Percentiles rank a stretch among this genome's conserved stretches.
Conservation (phyloP, 2,113 vertebrate species). For the Hypomesus transpacificus region DNA sequence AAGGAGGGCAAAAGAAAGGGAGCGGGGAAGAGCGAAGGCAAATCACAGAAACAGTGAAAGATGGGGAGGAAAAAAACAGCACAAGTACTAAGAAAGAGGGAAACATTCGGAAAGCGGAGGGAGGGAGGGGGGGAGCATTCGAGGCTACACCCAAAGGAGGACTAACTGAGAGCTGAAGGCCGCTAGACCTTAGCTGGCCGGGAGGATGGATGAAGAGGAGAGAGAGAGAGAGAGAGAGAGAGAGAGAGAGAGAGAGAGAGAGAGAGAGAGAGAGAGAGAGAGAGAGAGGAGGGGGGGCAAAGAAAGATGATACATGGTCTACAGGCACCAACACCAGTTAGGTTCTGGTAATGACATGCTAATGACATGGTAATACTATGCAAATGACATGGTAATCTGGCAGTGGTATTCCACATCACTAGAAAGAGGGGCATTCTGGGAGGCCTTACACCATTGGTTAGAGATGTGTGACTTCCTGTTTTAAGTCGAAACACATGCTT, state of each 20-base stretch:
- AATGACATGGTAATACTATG: slow-evolving; percentile 74
- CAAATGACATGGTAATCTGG: slow-evolving; percentile 74
- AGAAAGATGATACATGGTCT: slow-evolving; percentile 24
- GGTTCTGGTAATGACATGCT: slow-evolving; percentile 69
- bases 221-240: not conserved
- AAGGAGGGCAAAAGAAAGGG: not conserved
- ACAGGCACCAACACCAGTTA: slow-evolving; percentile 66
- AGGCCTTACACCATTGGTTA: slow-evolving; percentile 70
- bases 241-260: slow-evolving; percentile 12
- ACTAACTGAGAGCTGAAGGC: too few relatives aligned
- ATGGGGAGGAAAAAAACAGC: slow-evolving; percentile 26
- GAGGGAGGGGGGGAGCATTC: slow-evolving; percentile 23
- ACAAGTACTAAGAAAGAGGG: too few relatives aligned
- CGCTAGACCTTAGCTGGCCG: too few relatives aligned
- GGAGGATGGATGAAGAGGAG: slow-evolving; percentile 11
- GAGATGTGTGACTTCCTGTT: slow-evolving; percentile 67
- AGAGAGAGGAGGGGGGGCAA: slow-evolving; percentile 2
- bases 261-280: not conserved
- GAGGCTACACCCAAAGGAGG: not conserved
- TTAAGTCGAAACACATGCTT: slow-evolving; percentile 58
- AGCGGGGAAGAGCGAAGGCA: slow-evolving; percentile 22
- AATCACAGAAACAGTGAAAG: slow-evolving; percentile 8
- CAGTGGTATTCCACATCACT: slow-evolving; percentile 67
- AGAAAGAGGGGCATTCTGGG: slow-evolving; percentile 64
- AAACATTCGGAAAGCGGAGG: slow-evolving; percentile 7